Base-by-base conservation (phyloP, 2,113 vertebrate genomes). In the Amblyopsis rosae region DNA sequence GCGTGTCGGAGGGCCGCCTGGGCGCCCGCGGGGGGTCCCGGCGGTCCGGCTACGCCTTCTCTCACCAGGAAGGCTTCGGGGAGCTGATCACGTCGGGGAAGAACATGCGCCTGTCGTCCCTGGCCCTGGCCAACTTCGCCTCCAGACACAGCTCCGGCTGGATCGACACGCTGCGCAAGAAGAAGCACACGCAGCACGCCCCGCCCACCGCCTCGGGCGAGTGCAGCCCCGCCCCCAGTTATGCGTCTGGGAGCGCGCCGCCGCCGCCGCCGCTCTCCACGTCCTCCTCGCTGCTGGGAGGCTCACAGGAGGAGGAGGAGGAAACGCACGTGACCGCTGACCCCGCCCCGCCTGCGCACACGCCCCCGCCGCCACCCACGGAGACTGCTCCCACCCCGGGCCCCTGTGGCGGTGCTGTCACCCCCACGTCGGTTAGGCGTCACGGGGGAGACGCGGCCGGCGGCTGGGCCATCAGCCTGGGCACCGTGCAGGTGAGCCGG, bases 71-170 rank as follows among this genome's bases (percentile, higher is more conserved):
- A 65, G 96, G 96, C 17, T 98, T 97, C 0, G 96, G 96, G 19
- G 96, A 98, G 81, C 94, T 98, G 73, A 98, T 98, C 79, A 98
- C 95, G 78, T 98, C 96, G 0, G 96, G 96, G 56, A 98, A 96
- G 82, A 98, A 98, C 90, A 98, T 98, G 96, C 82, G 95, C 3
- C 94, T 97, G 46, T 96, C 95, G 54, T 96, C 96, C 9, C 67
- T 95, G 70, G 95, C 93, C 0, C 90, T 98, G 10, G 93, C 95
- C 75, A 83, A 84, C 69, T 96, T 97, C 1, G 75, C 93, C 41
- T 71, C 93, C 1, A 94, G 94, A 17, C 92, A 96, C 83, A 94
- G 95, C 86, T 70, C 90, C 71, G 89, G 92, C 87, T 98, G 95
- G 96, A 96, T 98, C 0, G 96, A 98, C 77, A 96, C 95, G 0